These are phyloP conservation scores for Cremastinae sp. DNA, from an alignment of 2,888 invertebrate species.

Conservation along the genomic window DNA sequence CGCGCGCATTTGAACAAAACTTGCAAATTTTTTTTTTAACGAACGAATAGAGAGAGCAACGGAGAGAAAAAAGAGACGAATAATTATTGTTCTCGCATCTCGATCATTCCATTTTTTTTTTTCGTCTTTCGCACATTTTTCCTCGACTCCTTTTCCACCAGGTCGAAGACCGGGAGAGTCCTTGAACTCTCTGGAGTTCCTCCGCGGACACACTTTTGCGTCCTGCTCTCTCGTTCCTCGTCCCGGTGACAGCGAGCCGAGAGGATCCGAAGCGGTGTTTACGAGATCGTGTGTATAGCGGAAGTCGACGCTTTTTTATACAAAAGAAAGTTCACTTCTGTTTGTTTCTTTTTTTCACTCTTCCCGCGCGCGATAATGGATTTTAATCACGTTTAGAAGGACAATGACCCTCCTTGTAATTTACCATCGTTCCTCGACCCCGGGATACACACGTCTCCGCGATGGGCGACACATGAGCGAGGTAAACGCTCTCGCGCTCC, in stretches of 20 bases:
- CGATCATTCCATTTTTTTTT: slow-evolving; percentile 35
- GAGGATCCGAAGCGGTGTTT: not conserved
- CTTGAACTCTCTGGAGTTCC: slow-evolving; percentile 55
- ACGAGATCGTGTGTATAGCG: not conserved
- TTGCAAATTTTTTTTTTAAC: slow-evolving; percentile 38
- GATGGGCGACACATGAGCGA: slow-evolving; percentile 13
- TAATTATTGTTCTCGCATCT: slow-evolving; percentile 48
- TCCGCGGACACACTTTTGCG: slow-evolving; percentile 28
- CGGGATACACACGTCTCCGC: slow-evolving; percentile 23
- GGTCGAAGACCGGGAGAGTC: slow-evolving; percentile 58
- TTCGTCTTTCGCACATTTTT: not conserved
- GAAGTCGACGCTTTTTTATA: no score
- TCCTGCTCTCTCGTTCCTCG: slow-evolving; percentile 36
- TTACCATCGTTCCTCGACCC: slow-evolving; percentile 21
- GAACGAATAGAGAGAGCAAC: slow-evolving; percentile 29
- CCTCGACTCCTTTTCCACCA: slow-evolving; percentile 9
- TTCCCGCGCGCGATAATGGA: no score
- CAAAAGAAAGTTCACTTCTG: no score
- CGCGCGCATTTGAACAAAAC: not conserved
- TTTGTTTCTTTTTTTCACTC: no score
- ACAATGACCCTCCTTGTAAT: slow-evolving; percentile 69
- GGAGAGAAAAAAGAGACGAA: slow-evolving; percentile 19
- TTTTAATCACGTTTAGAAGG: slow-evolving; percentile 66
- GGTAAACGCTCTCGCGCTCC: slow-evolving; percentile 32
- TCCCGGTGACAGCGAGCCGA: not conserved